Evolutionary conservation across 2,113 vertebrate species (phyloP).

Genomic region (Tychaedon coryphoeus): DNA sequence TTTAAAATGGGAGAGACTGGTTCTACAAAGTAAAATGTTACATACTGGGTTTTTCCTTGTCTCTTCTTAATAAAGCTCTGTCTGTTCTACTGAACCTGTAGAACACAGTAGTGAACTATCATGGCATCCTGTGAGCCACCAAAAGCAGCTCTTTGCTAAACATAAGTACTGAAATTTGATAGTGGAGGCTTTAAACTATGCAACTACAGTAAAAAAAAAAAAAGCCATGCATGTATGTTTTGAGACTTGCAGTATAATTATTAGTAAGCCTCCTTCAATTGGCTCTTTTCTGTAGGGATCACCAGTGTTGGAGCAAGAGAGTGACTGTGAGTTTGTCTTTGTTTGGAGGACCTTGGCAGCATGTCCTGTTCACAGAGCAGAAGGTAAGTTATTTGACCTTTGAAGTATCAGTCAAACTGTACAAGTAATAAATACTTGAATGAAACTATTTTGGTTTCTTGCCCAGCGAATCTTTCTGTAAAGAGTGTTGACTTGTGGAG

Average conservation of each 20-base stretch:
- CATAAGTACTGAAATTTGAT: not conserved
- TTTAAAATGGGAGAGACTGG: not conserved
- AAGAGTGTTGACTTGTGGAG: not conserved
- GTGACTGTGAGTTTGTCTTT: constrained; percentile 90
- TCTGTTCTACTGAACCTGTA: not conserved
- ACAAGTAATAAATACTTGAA: not conserved
- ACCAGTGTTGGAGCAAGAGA: constrained; percentile 80
- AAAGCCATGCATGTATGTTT: not conserved
- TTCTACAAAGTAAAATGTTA: not conserved
- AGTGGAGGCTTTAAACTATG: not conserved
- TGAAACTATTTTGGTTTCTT: not conserved
- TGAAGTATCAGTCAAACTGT: not conserved
- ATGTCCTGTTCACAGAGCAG: constrained; percentile 82
- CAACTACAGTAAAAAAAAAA: not conserved
- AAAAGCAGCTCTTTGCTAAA: not conserved
- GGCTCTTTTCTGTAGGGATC: constrained; percentile 78
- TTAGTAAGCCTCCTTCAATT: not conserved
- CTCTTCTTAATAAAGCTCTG: not conserved
- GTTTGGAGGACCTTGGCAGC: constrained; percentile 92
- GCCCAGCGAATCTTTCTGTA: not conserved
- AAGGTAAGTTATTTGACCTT: constrained; percentile 73
- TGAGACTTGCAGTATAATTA: not conserved
- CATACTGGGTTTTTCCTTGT: not conserved
- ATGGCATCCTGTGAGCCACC: not conserved
- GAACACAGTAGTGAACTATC: accelerated